A percentile compares a stretch with the other conserved stretches of the same genome.
Evolutionary conservation across 2,888 invertebrate genomes (phyloP).

Genomic region (Meteorus cinctellus): DNA sequence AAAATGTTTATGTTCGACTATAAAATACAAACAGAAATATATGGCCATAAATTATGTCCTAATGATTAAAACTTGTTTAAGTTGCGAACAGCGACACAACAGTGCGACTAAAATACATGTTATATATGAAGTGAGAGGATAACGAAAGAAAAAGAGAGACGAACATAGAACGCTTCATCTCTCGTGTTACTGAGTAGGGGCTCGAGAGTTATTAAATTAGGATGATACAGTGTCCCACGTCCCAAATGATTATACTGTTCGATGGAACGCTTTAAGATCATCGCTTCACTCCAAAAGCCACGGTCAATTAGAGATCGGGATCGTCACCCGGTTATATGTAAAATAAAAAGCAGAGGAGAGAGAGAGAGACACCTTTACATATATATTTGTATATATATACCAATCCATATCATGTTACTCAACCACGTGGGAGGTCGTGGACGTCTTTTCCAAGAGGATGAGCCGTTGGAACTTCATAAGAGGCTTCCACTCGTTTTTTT

Average conservation of each 20-base stretch:
- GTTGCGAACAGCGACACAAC: slow-evolving; percentile 7
- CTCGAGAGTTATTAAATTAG: slow-evolving; percentile 60
- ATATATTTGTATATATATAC: slow-evolving; percentile 45
- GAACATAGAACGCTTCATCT: slow-evolving; percentile 16
- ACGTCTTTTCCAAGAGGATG: slow-evolving; percentile 70
- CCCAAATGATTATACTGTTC: slow-evolving; percentile 65
- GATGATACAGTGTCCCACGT: slow-evolving; percentile 65
- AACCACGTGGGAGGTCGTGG: slow-evolving; percentile 71
- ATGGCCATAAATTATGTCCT: background rate
- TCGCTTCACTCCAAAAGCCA: slow-evolving; percentile 50
- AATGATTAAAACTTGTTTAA: slow-evolving; percentile 5
- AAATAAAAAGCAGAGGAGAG: background rate
- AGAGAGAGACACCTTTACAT: slow-evolving; percentile 3
- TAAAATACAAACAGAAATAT: no score
- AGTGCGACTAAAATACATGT: background rate
- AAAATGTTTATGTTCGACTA: no score
- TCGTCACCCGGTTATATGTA: slow-evolving; percentile 63
- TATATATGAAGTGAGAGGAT: slow-evolving; percentile 20
- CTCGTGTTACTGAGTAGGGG: slow-evolving; percentile 42
- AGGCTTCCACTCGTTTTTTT: slow-evolving; percentile 65
- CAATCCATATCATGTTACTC: slow-evolving; percentile 63
- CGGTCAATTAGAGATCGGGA: slow-evolving; percentile 72
- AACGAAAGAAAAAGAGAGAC: slow-evolving; percentile 3
- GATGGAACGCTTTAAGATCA: slow-evolving; percentile 64
- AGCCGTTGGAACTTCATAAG: slow-evolving; percentile 70